Evolutionary conservation across 2,888 invertebrate species (phyloP), one percentile per base, ranked within the genome.

Genomic region (Coleophora flavipennella): DNA sequence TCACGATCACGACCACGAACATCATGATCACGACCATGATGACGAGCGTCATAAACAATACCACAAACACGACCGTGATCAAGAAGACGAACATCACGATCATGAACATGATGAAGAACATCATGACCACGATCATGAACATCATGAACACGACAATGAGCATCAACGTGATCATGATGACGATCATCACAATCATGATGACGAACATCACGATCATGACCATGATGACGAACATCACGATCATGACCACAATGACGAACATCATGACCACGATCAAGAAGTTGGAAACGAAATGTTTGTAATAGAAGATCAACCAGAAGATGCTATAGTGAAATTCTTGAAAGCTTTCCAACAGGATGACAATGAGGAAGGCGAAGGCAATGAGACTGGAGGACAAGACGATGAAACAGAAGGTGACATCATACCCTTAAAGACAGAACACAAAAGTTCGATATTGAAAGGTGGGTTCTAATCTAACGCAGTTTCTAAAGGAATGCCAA

Each of bases 381-480:
- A 12, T 3, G 36, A 41, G 25, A n/a, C n/a, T n/a, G 41, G 39
- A n/a, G 50, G 44, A 9, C 31, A 26, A 12, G 39, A 33, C 20
- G 20, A 20, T 20, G 20, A 20, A 3, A 20, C 6, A 20, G 20
- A 20, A 20, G 20, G 6, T 20, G 20, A 4, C 20, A 20, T 20
- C 20, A 20, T 20, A 4, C 20, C 20, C 20, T 20, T 20, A 20
- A 20, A 20, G 6, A 20, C 3, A 20, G 6, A 20, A 20, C 20
- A 6, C 3, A 6, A 20, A 20, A 20, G 20, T 20, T n/a, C n/a
- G n/a, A 20, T 20, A 4, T 20, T 20, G 20, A 4, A 6, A 20
- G 34, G 44, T 47, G 53, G 55, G 49, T 67, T 66, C 61, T 53
- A 60, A 62, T 66, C 61, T 53, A 60, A 62, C 50, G 61, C 63